Evolutionary conservation across 2,113 vertebrate species (phyloP), one percentile per base, ranked within the genome.

Genomic region (Hemiscyllium ocellatum): DNA sequence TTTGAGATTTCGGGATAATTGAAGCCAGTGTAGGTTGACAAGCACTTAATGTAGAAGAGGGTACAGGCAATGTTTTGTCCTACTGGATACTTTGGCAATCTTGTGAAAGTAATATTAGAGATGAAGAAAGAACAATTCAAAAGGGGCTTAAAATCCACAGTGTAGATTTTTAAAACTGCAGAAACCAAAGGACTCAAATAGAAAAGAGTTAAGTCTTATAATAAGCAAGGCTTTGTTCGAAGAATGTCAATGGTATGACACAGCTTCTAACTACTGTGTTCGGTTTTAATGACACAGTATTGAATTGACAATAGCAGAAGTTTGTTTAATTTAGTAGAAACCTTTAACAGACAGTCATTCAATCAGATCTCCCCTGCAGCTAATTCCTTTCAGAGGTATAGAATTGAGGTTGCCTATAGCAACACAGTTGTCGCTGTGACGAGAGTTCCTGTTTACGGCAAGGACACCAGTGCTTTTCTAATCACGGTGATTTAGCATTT

Each of bases 371-470:
- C 87, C 94, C 96, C 89, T 86, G 87, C 85, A 93, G 87, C 47
- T 61, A 83, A 78, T 65, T 70, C 68, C 90, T 95, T 95, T 93
- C n/a, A 69, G 42, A 52, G 22, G 19, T 95, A 22, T 72, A 33
- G 37, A 56, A 68, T 65, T 95, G 65, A 33, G 86, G 96, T 96
- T 95, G 87, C 95, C 94, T 24, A 4, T 68, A 96, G 96, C 78
- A 95, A 96, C 96, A 42, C 42, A 52, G 95, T 96, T 96, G 95
- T 96, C 95, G 85, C 29, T 95, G 66, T 52, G 37, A 70, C 68
- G 50, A 85, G 50, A 26, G 47, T 72, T 76, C 94, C 94, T 47
- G 52, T 50, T 72, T 95, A 42, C 69, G 2, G 42, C 20, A 50
- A n/a, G 22, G 94, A 70, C 42, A 76, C 68, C 10, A 76, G 52